Evolutionary conservation across 1,140 invertebrate species (phyloP).

Genomic region (Hermetia illucens): DNA sequence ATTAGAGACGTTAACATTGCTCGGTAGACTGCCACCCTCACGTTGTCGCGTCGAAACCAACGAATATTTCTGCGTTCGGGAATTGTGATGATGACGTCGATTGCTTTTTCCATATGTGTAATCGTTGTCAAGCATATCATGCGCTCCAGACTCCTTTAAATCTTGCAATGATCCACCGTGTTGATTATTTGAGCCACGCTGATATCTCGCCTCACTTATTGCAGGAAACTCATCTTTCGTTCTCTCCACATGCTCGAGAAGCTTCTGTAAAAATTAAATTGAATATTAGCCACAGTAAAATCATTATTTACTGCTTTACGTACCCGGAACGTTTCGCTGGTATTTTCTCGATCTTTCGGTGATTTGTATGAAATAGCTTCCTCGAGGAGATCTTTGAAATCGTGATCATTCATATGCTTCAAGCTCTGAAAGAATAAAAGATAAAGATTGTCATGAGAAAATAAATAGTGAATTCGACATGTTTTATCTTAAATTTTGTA

Average conservation of each 20-base stretch:
- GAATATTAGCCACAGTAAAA: constrained; percentile 6
- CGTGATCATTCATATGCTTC: constrained; percentile 44
- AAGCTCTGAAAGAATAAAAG: too few relatives aligned
- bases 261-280: neutral
- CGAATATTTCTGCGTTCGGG: constrained; percentile 9
- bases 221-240: constrained; percentile 16
- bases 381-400: constrained; percentile 48
- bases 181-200: constrained; percentile 9
- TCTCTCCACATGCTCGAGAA: constrained; percentile 13
- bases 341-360: constrained; percentile 53
- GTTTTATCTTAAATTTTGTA: too few relatives aligned
- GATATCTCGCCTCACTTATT: constrained; percentile 5
- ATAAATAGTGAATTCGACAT: too few relatives aligned
- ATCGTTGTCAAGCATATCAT: constrained; percentile 13
- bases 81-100: constrained; percentile 17
- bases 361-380: constrained; percentile 56
- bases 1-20: constrained; percentile 39
- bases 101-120: constrained; percentile 10
- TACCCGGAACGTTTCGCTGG: constrained; percentile 55
- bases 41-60: constrained; percentile 43
- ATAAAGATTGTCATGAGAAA: too few relatives aligned
- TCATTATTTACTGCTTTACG: constrained; percentile 12
- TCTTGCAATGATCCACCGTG: constrained; percentile 29
- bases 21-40: constrained; percentile 48
- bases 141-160: constrained; percentile 19